Evolutionary conservation across 2,797 vertebrate genomes (phyloP), one percentile per base, ranked within the genome.

Genomic region (Eulemur mongoz): DNA sequence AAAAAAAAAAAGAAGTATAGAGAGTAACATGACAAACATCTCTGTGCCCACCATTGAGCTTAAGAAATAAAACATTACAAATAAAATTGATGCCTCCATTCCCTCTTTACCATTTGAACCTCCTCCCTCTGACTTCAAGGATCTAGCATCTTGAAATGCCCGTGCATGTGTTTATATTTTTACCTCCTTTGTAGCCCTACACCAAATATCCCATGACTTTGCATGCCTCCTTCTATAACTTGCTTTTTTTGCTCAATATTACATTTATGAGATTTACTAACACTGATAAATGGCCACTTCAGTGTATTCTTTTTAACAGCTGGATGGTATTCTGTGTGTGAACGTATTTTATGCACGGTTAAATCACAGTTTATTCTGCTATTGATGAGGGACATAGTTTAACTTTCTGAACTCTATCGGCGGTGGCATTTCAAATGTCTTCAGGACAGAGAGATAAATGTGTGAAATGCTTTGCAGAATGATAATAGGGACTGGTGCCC

Each of bases 401-500:
- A 48, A 67, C 52, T 50, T 80, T 48, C 89, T 82, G 32, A 40
- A 76, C 32, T 90, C 67, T 88, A 8, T 30, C 0, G 5, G n/a
- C 40, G 25, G 15, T 67, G 2, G 12, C 25, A 67, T 61, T 91
- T 81, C 65, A 67, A 76, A 57, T 23, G 27, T 59, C 52, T 75
- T 89, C 50, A 81, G 80, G 76, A 23, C 17, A 73, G n/a, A 72
- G 14, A 75, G 17, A 32, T 80, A 50, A 92, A 61, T 6, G 38
- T 20, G 17, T 6, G 18, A 32, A n/a, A 45, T 0, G 2, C 40
- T 35, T 27, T 14, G 30, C 23, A 80, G 57, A 89, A 7, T 59
- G 38, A 7, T 5, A 35, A 12, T 1, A 25, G 22, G 25, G 20
- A 32, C 22, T 3, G 3, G 4, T 1, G 61, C 27, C 35, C 6